These are phyloP conservation scores for Hydropotes inermis DNA, from an alignment of 2,113 vertebrate species.

Conservation along the genomic window DNA sequence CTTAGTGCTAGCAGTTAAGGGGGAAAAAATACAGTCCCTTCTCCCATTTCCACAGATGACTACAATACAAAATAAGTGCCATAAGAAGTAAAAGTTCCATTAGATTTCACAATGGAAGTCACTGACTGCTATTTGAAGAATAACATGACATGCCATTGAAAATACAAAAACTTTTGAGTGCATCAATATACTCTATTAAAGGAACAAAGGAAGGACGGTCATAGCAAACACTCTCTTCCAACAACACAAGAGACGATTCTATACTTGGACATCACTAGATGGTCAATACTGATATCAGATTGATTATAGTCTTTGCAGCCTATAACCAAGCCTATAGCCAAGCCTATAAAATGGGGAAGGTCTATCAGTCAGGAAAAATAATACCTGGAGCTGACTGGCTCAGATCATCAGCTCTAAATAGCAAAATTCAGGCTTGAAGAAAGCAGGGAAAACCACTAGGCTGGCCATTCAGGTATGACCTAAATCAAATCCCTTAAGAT, in stretches of 20 bases:
- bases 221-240: neutral
- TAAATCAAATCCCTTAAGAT: neutral
- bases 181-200: neutral
- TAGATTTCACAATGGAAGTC: neutral
- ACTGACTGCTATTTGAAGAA: neutral
- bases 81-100: neutral
- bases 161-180: neutral
- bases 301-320: neutral
- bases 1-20: neutral
- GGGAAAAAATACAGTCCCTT: neutral
- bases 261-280: neutral
- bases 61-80: neutral
- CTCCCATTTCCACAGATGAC: neutral
- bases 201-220: neutral
- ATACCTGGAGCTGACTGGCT: neutral
- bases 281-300: neutral
- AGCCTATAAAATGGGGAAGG: neutral
- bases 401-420: neutral
- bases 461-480: neutral
- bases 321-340: neutral
- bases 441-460: neutral
- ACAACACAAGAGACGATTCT: neutral
- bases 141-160: neutral
- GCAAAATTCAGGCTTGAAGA: neutral
- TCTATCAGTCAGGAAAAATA: neutral